These are phyloP conservation scores for Datnioides undecimradiatus DNA, from an alignment of 2,113 vertebrate species.

Conservation along the genomic window DNA sequence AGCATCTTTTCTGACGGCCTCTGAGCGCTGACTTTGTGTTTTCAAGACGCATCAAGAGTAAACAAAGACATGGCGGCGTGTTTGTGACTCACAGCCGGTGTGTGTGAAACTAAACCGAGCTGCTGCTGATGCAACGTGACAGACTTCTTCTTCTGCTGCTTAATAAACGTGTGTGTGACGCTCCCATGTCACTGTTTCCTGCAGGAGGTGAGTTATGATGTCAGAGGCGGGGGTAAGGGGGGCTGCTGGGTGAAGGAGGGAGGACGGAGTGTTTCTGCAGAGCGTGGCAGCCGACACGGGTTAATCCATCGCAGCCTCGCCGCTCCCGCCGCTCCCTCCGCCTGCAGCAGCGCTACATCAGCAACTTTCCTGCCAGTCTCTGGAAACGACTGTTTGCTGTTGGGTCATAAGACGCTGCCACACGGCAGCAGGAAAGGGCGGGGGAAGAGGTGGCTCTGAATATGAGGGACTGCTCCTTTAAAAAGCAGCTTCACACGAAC, in stretches of 20 bases:
- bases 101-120: too few relatives aligned
- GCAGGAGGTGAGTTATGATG: background rate
- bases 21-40: too few relatives aligned
- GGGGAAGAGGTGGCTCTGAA: background rate
- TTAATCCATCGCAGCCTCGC: constrained; percentile 73
- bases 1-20: too few relatives aligned
- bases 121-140: too few relatives aligned
- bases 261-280: constrained; percentile 36
- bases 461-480: background rate
- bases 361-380: constrained; percentile 82
- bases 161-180: background rate
- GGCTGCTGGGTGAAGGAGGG: constrained; percentile 10
- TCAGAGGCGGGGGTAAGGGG: too few relatives aligned
- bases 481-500: background rate
- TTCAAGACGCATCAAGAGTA: too few relatives aligned
- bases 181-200: background rate
- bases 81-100: too few relatives aligned
- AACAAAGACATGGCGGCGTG: too few relatives aligned
- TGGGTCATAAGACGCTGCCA: constrained; percentile 77
- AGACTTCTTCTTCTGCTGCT: too few relatives aligned
- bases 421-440: background rate
- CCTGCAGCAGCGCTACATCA: constrained; percentile 81
- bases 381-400: constrained; percentile 79
- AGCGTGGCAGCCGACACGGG: constrained; percentile 62
- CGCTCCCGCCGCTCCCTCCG: constrained; percentile 44